Evolutionary conservation across 2,113 vertebrate genomes (phyloP).

Genomic region (Nestor notabilis): DNA sequence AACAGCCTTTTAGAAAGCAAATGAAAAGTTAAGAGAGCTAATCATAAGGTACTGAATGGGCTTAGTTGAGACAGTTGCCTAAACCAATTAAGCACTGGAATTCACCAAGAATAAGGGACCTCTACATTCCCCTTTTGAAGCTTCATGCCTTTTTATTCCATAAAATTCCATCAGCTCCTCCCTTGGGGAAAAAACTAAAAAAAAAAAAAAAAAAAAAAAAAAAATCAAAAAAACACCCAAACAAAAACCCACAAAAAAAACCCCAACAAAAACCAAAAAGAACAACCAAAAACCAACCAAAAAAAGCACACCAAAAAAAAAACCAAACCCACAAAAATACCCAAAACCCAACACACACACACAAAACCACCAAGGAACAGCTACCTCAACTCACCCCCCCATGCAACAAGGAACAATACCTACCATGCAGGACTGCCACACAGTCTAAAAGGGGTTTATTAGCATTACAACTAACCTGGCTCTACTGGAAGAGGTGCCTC

Average conservation of each 20-base stretch:
- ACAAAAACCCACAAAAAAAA: too few relatives aligned
- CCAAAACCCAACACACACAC: too few relatives aligned
- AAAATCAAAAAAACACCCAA: too few relatives aligned
- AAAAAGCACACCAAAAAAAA: too few relatives aligned
- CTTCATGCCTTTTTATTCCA: background rate
- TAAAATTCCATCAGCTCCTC: background rate
- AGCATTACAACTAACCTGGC: conserved; percentile 63
- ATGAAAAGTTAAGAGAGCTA: background rate
- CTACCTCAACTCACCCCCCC: background rate
- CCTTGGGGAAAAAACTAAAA: background rate
- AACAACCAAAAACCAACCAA: too few relatives aligned
- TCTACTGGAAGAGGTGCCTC: conserved; percentile 66
- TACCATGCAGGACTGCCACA: background rate
- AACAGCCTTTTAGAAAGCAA: background rate
- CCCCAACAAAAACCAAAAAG: too few relatives aligned
- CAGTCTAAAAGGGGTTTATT: background rate
- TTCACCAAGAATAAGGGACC: background rate
- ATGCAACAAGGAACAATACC: background rate
- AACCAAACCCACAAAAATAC: too few relatives aligned
- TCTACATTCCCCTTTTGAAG: background rate
- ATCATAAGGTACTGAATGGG: background rate
- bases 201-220: background rate
- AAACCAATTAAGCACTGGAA: background rate
- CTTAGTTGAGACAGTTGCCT: background rate
- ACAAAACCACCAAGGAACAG: background rate